Conservation (phyloP, 2,888 invertebrate genomes). For the Melipona bicolor region DNA sequence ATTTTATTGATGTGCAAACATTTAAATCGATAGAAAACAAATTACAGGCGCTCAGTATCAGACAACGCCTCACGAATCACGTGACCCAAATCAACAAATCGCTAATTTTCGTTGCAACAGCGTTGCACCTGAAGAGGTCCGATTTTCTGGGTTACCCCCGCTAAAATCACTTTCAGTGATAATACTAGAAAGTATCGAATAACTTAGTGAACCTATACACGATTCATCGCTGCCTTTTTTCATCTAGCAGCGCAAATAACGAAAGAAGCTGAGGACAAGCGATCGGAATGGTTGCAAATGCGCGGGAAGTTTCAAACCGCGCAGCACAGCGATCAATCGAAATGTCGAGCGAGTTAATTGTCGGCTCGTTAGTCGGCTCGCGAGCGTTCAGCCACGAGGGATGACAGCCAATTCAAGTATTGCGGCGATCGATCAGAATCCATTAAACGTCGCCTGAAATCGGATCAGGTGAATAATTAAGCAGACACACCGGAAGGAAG, state of each 20-base stretch:
- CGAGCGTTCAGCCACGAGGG: conserved; percentile 43
- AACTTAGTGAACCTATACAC: neutral
- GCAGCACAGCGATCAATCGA: conserved; percentile 48
- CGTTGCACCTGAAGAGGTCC: no score
- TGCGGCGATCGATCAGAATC: conserved; percentile 36
- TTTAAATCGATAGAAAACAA: no score
- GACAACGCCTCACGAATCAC: no score
- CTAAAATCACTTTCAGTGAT: no score
- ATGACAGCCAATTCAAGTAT: conserved; percentile 45
- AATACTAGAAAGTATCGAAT: neutral
- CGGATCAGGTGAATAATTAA: conserved; percentile 29
- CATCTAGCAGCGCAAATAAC: no score
- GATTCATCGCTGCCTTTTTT: no score
- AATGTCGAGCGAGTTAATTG: conserved; percentile 60
- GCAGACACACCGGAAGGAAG: neutral
- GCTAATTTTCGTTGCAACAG: no score
- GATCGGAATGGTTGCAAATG: conserved; percentile 10
- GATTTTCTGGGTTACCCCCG: no score
- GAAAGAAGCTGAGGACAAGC: neutral
- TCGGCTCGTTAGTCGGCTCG: conserved; percentile 61
- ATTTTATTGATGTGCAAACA: no score
- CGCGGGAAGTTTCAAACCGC: conserved; percentile 23
- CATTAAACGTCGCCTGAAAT: conserved; percentile 49
- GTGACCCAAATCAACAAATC: no score
- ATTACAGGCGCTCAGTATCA: no score